Conservation (phyloP, 2,113 vertebrate genomes). For the Hypocryptadius cinnamomeus region DNA sequence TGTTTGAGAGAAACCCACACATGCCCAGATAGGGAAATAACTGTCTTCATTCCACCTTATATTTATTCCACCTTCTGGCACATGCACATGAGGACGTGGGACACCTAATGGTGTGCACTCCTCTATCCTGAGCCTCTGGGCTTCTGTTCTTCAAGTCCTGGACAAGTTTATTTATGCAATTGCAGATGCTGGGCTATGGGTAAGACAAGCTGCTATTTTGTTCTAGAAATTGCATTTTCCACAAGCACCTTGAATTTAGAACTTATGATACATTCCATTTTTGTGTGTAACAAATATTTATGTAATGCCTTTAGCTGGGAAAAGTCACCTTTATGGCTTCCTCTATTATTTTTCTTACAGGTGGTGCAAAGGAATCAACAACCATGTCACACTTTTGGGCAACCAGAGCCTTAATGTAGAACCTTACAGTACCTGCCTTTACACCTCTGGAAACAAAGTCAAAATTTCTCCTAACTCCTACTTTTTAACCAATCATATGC, state of each 20-base stretch:
- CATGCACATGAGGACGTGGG: neutral
- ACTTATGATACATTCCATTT: neutral
- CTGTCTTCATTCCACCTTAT: neutral
- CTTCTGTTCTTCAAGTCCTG: neutral
- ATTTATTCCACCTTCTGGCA: neutral
- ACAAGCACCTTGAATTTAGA: neutral
- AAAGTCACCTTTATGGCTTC: neutral
- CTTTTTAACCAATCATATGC: neutral
- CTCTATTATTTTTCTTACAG: neutral
- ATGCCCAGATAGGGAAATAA: neutral
- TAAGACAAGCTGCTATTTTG: neutral
- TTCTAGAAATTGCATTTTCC: neutral
- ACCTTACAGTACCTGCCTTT: neutral
- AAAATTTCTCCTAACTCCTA: neutral
- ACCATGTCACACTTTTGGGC: neutral
- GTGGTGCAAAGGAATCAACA: neutral
- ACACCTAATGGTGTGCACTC: neutral
- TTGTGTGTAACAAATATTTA: neutral
- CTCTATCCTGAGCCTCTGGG: neutral
- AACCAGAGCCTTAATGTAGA: neutral
- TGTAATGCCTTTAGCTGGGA: neutral
- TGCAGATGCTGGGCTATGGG: neutral
- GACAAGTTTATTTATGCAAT: neutral
- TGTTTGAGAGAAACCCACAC: neutral
- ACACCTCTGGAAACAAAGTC: neutral